phyloP scores from a whole-genome alignment of 2,888 invertebrate species.

The Standfussiana lucernea region DNA sequence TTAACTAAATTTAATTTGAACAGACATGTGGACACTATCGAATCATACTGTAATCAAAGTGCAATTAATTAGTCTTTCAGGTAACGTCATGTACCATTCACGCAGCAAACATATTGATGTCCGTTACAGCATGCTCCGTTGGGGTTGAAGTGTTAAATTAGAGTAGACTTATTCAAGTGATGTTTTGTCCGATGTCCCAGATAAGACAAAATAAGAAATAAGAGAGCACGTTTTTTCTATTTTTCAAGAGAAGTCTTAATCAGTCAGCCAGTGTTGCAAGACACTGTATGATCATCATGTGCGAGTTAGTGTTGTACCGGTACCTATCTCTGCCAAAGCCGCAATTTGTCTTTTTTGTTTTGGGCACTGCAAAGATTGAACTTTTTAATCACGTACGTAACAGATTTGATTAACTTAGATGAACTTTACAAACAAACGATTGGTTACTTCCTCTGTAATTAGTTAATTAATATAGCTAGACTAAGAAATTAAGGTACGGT shows the following conservation, averaged over 20 bases:
- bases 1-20: background rate
- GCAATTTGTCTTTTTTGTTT: conserved; percentile 10
- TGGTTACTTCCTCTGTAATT: background rate
- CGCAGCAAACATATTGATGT: no score
- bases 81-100: no score
- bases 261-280: conserved; percentile 11
- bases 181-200: conserved; percentile 4
- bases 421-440: conserved; percentile 6
- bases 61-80: no score
- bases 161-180: background rate
- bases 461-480: conserved; percentile 12
- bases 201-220: conserved; percentile 9
- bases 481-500: background rate
- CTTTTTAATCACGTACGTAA: background rate
- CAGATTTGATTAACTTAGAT: conserved; percentile 2
- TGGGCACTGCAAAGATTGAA: conserved; percentile 5
- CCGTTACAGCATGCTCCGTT: background rate
- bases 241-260: conserved; percentile 31
- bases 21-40: background rate
- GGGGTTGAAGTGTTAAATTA: background rate
- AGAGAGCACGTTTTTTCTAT: conserved; percentile 26
- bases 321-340: background rate
- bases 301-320: background rate
- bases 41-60: no score
- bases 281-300: conserved; percentile 12